Evolutionary conservation across 2,797 vertebrate genomes (phyloP).

Genomic region (Tokudaia tokunoshimensis): DNA sequence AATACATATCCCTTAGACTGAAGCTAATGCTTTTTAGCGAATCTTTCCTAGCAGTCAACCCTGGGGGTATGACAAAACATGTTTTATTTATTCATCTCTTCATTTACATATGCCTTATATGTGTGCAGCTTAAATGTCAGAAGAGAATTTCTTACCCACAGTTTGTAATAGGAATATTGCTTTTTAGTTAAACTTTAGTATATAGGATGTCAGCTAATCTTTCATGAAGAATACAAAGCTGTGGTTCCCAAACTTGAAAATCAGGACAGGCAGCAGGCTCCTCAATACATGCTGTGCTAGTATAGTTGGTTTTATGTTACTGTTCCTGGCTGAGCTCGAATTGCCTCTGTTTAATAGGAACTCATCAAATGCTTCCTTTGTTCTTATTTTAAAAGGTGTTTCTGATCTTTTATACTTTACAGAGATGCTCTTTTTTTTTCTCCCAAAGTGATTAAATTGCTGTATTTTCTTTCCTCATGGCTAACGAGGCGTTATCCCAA

Average conservation of each 20-base stretch:
- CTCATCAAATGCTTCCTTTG: slow-evolving; percentile 48
- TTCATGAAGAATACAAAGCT: slow-evolving; percentile 50
- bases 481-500: slow-evolving; percentile 23
- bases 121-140: background rate
- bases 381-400: slow-evolving; percentile 42
- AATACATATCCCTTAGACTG: background rate
- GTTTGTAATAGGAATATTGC: background rate
- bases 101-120: background rate
- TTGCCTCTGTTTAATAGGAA: slow-evolving; percentile 58
- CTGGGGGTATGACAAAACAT: background rate
- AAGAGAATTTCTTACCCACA: slow-evolving; percentile 32
- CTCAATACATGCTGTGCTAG: slow-evolving; percentile 28
- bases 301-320: slow-evolving; percentile 45
- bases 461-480: background rate
- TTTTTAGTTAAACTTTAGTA: slow-evolving; percentile 56
- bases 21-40: slow-evolving; percentile 8
- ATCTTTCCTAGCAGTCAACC: background rate
- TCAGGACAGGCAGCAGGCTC: slow-evolving; percentile 43
- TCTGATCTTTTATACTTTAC: slow-evolving; percentile 22
- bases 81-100: background rate
- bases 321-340: slow-evolving; percentile 63
- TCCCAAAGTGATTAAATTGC: slow-evolving; percentile 25
- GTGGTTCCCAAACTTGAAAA: slow-evolving; percentile 45
- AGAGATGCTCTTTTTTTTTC: slow-evolving; percentile 15
- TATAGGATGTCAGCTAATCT: slow-evolving; percentile 53